Base-by-base conservation (phyloP, 2,113 vertebrate genomes). In the Hemiscyllium ocellatum region DNA sequence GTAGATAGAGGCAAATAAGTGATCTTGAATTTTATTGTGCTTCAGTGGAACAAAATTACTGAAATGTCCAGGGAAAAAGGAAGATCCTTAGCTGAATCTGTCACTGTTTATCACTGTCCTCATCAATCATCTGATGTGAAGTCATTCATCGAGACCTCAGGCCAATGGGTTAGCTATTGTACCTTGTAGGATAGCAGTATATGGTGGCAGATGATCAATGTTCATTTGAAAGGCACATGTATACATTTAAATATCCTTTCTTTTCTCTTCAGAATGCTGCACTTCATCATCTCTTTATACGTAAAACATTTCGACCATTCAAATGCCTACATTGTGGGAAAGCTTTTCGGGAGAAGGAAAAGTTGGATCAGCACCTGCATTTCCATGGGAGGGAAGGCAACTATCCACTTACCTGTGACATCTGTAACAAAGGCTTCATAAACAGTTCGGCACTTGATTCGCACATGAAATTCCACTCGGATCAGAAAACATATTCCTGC, bases 261-360 rank as follows among this genome's bases (percentile, higher is more conserved):
- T 94, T 29, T 95, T 96, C 96, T 96, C 97, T 98, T 76, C 98
- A 99, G 99, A 99, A 99, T 15, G 99, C 99, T 66, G 99, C 99
- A 5, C 98, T 99, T 69, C 99, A 99, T 97, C 99, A 99, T 96
- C 98, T 99, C 42, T 99, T 99, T 97, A 99, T 99, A 95, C 97
- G 99, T 89, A 99, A 99, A 97, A 98, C 98, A 50, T 99, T 99
- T 96, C 98, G 99, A 78, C 99, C 99, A 0, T 99, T 99, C 96
- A 99, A 99, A 96, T 99, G 99, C 96, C 97, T 98, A 52, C 98
- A 99, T 96, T 99, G 99, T 13, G 99, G 99, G 50, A 99, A 99
- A 96, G 99, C 98, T 69, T 99, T 99, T 97, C 97, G 99, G 0
- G 99, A 99, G 6, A 99, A 99, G 97, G 99, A 99, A 96, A 99